phyloP scores from a whole-genome alignment of 2,797 vertebrate species.

The Taenioides sp. region DNA sequence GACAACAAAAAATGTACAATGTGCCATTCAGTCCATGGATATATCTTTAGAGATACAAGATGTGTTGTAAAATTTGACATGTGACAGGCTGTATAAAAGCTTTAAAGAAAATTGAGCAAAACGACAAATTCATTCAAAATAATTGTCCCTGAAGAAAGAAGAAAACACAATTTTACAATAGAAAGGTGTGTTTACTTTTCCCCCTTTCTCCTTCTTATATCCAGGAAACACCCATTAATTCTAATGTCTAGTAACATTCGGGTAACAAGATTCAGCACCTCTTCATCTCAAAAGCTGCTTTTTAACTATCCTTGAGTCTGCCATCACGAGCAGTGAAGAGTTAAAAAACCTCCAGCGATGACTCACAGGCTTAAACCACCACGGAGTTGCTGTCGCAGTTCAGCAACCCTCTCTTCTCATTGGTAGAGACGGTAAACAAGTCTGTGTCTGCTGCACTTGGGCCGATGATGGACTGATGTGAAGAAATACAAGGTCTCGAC shows the following conservation, averaged over 20 bases:
- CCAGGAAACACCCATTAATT: too few relatives aligned
- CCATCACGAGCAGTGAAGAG: conserved; percentile 49
- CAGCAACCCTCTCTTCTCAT: conserved; percentile 23
- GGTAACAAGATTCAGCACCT: too few relatives aligned
- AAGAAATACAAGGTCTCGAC: conserved; percentile 14
- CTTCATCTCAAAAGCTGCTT: not conserved
- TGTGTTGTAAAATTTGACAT: too few relatives aligned
- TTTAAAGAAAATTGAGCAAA: not conserved
- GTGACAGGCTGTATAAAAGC: not conserved
- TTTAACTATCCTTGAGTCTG: not conserved
- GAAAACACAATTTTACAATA: not conserved
- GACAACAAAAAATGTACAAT: not conserved
- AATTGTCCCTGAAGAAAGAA: not conserved
- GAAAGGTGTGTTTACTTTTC: not conserved
- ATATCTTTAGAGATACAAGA: not conserved
- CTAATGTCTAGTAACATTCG: not conserved
- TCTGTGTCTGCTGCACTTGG: conserved; percentile 29
- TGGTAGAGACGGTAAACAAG: conserved; percentile 64
- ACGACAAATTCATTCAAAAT: not conserved
- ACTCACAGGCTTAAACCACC: conserved; percentile 75
- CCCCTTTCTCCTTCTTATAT: too few relatives aligned
- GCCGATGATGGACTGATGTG: conserved; percentile 1
- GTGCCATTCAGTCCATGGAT: not conserved
- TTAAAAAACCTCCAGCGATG: conserved; percentile 75
- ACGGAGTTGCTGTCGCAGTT: conserved; percentile 72